phyloP scores from a whole-genome alignment of 2,113 vertebrate species.

The Excalfactoria chinensis region DNA sequence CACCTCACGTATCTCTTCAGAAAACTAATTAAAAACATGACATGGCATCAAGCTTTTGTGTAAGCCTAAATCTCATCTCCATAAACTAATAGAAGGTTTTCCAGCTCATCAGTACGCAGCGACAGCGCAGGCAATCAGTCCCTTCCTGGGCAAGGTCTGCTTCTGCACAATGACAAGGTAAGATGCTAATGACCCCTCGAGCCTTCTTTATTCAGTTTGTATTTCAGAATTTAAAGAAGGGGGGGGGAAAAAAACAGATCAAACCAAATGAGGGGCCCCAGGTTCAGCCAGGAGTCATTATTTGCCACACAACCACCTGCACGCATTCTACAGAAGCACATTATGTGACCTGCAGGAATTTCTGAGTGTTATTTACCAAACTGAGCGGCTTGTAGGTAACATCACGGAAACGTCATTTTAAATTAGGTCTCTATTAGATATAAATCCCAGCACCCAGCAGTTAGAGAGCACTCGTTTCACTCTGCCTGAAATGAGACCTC shows the following conservation, averaged over 20 bases:
- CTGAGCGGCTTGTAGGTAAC: neutral
- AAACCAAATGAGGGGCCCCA: neutral
- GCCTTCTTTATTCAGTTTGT: neutral
- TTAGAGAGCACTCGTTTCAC: neutral
- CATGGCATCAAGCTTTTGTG: slow-evolving; percentile 36
- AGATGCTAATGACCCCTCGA: neutral
- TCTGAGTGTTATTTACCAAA: neutral
- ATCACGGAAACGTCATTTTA: neutral
- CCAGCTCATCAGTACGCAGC: slow-evolving; percentile 33
- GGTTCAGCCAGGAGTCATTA: neutral
- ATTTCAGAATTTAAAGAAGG: neutral
- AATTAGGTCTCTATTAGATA: neutral
- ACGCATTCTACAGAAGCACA: neutral
- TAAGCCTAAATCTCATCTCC: slow-evolving; percentile 53
- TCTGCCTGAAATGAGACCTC: neutral
- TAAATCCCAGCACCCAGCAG: neutral
- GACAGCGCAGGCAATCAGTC: slow-evolving; percentile 3
- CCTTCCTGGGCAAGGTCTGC: neutral
- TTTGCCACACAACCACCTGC: neutral
- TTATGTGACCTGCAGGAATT: neutral
- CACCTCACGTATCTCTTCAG: neutral
- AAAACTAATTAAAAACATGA: slow-evolving; percentile 47
- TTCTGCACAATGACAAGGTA: neutral
- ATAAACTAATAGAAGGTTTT: slow-evolving; percentile 55
- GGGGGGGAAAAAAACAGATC: neutral